Conservation (phyloP, 2,113 vertebrate genomes). For the Crotalus horridus region DNA sequence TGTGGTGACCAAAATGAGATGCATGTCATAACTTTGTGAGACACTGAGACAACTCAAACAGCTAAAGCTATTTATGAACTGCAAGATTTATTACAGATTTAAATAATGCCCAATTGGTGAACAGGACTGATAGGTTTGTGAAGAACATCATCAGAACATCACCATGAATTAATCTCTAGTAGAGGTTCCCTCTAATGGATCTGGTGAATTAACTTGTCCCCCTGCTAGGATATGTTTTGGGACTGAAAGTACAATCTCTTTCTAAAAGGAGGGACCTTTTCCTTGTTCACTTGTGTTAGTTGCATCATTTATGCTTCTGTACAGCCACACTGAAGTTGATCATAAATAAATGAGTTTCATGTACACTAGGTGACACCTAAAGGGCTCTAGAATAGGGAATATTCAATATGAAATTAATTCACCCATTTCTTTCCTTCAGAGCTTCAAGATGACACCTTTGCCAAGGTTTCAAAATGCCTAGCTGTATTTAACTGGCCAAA, state of each 20-base stretch:
- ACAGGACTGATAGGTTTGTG: not conserved
- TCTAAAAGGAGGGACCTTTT: not conserved
- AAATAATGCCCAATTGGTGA: not conserved
- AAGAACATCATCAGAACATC: not conserved
- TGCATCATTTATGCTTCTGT: not conserved
- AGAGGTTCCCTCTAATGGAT: not conserved
- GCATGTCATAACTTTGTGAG: not conserved
- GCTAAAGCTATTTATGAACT: not conserved
- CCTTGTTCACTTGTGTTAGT: not conserved
- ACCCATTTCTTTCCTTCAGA: not conserved
- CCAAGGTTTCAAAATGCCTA: not conserved
- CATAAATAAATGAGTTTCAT: not conserved
- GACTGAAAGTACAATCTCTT: not conserved
- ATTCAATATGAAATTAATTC: not conserved
- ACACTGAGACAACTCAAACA: not conserved
- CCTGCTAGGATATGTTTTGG: not conserved
- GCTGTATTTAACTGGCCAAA: not conserved
- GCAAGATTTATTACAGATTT: not conserved
- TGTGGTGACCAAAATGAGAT: not conserved
- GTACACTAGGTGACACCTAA: not conserved
- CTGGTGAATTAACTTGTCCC: not conserved
- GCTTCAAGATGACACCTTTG: not conserved
- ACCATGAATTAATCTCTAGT: too few relatives aligned
- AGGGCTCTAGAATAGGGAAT: not conserved
- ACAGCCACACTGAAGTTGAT: not conserved